Evolutionary conservation across 2,797 vertebrate genomes (phyloP), one percentile per base, ranked within the genome.

Genomic region (Galago senegalensis): DNA sequence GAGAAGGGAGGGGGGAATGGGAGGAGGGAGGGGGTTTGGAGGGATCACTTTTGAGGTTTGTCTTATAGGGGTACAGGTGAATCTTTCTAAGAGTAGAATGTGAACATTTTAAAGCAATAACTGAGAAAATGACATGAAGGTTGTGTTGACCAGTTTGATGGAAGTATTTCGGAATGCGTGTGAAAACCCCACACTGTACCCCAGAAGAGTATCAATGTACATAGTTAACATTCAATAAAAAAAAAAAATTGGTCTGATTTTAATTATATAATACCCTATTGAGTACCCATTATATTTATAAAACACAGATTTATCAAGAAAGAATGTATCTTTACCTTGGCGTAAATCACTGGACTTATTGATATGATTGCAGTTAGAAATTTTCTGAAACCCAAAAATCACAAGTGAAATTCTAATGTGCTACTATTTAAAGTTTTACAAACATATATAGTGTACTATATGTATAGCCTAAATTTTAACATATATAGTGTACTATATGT

Each of bases 281-380:
- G 75, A 53, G 0, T 77, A 86, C n/a, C 25, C 25, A 0, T 83
- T 49, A n/a, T 37, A 61, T 91, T 96, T 95, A 12, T 81, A 43
- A 82, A 56, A 60, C 77, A 65, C 16, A 21, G 3, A 53, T 53
- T 61, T 70, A 14, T 11, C 89, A 91, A 89, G 31, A 53, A 97
- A 88, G 70, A 95, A 93, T 13, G 5, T 37, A 67, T 23, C 17
- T 87, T 92, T 84, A 23, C 60, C 1, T 40, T 69, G 8, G 4
- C 34, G 31, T 84, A 73, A 61, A 20, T 86, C 96, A 89, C 91
- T 88, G 58, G 0, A 43, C 92, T 97, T 84, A 13, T 89, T 61
- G 96, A 67, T 34, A 94, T 97, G 75, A 21, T 85, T 46, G 9
- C 72, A 70, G 56, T 72, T 40, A 92, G 13, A 93, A 96, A 37